These are phyloP conservation scores for Marmota flaviventris DNA, from an alignment of 2,113 vertebrate genomes.

Conservation along the genomic window DNA sequence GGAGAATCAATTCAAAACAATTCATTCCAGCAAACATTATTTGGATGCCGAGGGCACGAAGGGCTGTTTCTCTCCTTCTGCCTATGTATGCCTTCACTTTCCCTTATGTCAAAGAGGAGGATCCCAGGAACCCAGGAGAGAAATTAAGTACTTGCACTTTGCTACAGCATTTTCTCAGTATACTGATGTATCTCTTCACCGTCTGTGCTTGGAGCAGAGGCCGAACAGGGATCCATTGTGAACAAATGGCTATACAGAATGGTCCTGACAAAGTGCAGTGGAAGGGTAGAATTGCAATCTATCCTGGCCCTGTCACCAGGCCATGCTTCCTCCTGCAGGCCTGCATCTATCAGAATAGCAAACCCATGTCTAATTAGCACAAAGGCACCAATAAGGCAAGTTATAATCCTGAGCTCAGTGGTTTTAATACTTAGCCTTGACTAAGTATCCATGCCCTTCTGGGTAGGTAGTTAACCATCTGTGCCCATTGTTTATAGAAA, in stretches of 20 bases:
- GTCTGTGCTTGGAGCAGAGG: too few species aligned
- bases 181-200: not conserved
- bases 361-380: not conserved
- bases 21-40: not conserved
- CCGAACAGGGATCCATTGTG: too few species aligned
- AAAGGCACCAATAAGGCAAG: not conserved
- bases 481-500: not conserved
- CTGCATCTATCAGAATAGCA: not conserved
- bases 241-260: conserved; percentile 6
- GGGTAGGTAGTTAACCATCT: not conserved
- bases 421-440: conserved; percentile 10
- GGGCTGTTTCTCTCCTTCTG: not conserved
- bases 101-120: not conserved
- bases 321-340: not conserved
- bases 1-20: not conserved
- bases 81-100: not conserved
- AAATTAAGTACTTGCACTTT: not conserved
- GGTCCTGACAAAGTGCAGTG: not conserved
- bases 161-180: not conserved
- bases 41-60: not conserved
- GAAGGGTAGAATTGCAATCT: not conserved
- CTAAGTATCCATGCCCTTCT: not conserved
- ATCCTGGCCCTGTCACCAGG: not conserved
- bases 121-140: not conserved
- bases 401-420: not conserved